Conservation (phyloP, 2,888 invertebrate genomes). For the Scrobipalpa costella region DNA sequence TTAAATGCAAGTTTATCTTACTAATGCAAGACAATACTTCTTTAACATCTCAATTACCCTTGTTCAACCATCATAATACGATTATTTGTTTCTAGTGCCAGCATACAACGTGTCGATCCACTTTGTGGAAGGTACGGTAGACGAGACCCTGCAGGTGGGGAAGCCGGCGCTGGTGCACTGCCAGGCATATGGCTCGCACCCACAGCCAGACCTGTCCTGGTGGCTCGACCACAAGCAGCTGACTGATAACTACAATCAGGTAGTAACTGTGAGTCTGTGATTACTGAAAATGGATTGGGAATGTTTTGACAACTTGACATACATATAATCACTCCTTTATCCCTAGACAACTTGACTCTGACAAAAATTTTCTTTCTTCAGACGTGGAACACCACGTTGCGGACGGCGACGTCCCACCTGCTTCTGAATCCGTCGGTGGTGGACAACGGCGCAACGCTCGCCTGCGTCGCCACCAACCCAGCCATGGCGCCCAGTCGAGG, state of each 20-base stretch:
- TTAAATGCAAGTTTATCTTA: no score
- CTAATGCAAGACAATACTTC: no score
- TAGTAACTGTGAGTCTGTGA: slow-evolving; percentile 34
- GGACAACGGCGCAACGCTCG: slow-evolving; percentile 70
- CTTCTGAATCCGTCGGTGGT: slow-evolving; percentile 61
- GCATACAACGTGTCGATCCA: slow-evolving; percentile 71
- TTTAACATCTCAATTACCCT: no score
- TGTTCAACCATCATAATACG: not conserved
- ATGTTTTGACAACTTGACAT: no score
- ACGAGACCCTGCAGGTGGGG: slow-evolving; percentile 62
- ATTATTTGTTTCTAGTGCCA: slow-evolving; percentile 54
- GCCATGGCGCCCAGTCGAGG: slow-evolving; percentile 69
- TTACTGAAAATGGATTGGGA: not conserved
- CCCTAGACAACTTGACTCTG: no score
- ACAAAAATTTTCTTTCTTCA: slow-evolving; percentile 35
- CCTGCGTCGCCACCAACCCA: slow-evolving; percentile 73
- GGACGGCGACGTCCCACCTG: slow-evolving; percentile 63
- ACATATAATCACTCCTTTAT: no score
- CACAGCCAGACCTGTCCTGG: slow-evolving; percentile 72
- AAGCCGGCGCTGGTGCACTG: slow-evolving; percentile 65
- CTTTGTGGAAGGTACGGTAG: slow-evolving; percentile 65
- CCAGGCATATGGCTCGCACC: slow-evolving; percentile 69
- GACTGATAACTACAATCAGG: slow-evolving; percentile 73
- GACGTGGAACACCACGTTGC: slow-evolving; percentile 61
- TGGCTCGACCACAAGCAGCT: slow-evolving; percentile 72